Base-by-base conservation (phyloP, 2,797 vertebrate genomes). In the Clarias fuscus region DNA sequence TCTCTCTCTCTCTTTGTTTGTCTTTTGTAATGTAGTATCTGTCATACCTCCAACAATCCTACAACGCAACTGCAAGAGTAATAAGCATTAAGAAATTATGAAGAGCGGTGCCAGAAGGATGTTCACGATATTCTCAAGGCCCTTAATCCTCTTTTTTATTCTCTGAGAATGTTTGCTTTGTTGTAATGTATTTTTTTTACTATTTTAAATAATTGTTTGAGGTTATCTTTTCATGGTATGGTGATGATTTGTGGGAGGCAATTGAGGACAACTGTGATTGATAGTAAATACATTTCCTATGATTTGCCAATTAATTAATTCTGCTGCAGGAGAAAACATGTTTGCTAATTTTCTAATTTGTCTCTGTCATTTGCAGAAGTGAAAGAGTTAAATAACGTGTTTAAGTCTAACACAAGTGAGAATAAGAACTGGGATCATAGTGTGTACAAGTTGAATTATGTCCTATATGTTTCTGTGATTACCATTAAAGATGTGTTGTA, bases 31-130 rank as follows among this genome's bases (percentile, higher is more conserved):
- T 65, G 1, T 62, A 85, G 84, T 30, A 62, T n/a, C 2, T 48
- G 24, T 0, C 0, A 7, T 6, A 0, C 7, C 1, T 85, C 1
- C 1, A 0, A 61, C 0, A 1, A 59, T 0, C 7, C 14, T n/a
- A 24, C 77, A 30, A 27, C 11, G 7, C 70, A 53, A 33, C 15
- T 0, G 24, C 1, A 7, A 62, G 6, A 24, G 18, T 85, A 72
- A 53, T 3, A 6, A 71, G 22, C 24, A 17, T 80, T 24, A 80
- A 0, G 6, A 24, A 48, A n/a, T 1, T 80, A 33, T 85, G 76
- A 85, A 61, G 65, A 71, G 14, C 64, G 70, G 30, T 8, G 14
- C 5, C n/a, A 59, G 13, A 56, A 37, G 43, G 1, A 56, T 1
- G 43, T 43, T 48, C n/a, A 7, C 15, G 14, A 77, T 11, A 33